Conservation (phyloP, 2,888 invertebrate genomes). For the Leptarthrus brevirostris region DNA sequence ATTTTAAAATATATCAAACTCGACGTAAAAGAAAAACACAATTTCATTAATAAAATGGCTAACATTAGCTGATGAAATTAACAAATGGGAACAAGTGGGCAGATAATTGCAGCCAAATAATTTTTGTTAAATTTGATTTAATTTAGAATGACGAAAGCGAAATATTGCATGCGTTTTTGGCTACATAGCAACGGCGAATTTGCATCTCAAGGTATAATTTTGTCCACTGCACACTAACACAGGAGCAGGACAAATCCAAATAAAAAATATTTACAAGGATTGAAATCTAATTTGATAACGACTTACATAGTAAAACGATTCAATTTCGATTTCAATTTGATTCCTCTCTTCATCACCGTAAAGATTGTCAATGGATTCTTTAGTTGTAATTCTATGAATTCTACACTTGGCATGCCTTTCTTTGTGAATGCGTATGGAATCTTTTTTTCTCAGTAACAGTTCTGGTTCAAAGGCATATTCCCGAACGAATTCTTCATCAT, state of each 20-base stretch:
- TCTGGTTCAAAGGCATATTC: conserved; percentile 66
- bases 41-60: not conserved
- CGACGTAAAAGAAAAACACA: too few relatives aligned
- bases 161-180: too few relatives aligned
- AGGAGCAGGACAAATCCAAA: not conserved
- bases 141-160: too few relatives aligned
- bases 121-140: not conserved
- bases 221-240: not conserved
- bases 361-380: conserved; percentile 21
- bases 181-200: too few relatives aligned
- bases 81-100: not conserved
- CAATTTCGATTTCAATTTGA: conserved; percentile 64
- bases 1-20: too few relatives aligned
- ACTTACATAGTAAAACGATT: conserved; percentile 66
- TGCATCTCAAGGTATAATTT: too few relatives aligned
- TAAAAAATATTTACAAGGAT: not conserved
- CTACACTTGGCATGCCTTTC: conserved; percentile 55
- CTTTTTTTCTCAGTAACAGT: conserved; percentile 61
- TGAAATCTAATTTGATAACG: too few relatives aligned
- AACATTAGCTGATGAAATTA: not conserved
- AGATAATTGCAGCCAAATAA: not conserved
- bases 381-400: not conserved
- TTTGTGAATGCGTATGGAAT: conserved; percentile 59
- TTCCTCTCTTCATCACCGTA: conserved; percentile 57
- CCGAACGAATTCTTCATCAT: conserved; percentile 64